Evolutionary conservation across 1,140 invertebrate species (phyloP).

Genomic region (Coenobita brevimanus): DNA sequence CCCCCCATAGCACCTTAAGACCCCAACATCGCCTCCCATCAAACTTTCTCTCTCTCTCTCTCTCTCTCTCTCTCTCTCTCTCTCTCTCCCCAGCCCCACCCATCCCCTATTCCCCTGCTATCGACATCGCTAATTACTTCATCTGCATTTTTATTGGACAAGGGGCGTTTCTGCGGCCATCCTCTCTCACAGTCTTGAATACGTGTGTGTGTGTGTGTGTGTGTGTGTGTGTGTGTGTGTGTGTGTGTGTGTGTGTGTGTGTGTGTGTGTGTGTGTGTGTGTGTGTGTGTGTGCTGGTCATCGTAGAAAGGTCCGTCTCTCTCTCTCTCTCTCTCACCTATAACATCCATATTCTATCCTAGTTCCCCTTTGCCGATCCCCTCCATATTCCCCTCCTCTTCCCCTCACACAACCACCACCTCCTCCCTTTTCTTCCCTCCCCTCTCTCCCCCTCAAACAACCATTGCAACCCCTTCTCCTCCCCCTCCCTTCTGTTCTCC

Average conservation of each 20-base stretch:
- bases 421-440: no score
- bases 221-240: constrained; percentile 48
- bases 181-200: no score
- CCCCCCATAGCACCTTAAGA: no score
- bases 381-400: no score
- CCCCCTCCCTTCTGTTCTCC: no score
- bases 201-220: constrained; percentile 5
- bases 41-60: neutral
- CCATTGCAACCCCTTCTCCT: no score
- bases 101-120: neutral
- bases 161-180: neutral
- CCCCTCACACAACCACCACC: no score
- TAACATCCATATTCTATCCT: no score
- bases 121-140: neutral
- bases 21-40: neutral
- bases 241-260: constrained; percentile 33
- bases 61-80: neutral
- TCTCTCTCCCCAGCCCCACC: neutral
- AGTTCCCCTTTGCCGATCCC: no score
- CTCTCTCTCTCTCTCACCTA: no score
- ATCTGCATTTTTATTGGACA: neutral
- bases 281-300: neutral
- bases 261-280: constrained; percentile 26
- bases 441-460: no score
- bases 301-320: no score